phyloP scores from a whole-genome alignment of 2,797 vertebrate genomes.

The Danio albolineatus region DNA sequence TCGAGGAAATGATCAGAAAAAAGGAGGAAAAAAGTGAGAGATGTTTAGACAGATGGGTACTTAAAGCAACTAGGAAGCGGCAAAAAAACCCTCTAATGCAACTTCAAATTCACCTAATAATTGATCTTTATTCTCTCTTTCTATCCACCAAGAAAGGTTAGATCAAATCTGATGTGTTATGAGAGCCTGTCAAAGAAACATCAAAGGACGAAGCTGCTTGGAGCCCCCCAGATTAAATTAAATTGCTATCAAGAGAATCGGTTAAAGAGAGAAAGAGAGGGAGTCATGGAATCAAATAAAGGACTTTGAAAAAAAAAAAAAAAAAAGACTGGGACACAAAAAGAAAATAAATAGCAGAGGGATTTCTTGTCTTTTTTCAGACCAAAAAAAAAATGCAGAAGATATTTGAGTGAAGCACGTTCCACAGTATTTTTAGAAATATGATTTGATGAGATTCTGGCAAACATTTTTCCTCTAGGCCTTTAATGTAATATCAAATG shows the following conservation, averaged over 20 bases:
- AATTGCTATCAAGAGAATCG: conserved; percentile 76
- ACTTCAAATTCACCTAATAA: conserved; percentile 95
- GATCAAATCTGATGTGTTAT: conserved; percentile 80
- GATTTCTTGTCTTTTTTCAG: conserved; percentile 72
- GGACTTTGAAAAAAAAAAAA: conserved; percentile 81
- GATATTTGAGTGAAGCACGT: conserved; percentile 77
- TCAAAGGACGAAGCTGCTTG: conserved; percentile 76
- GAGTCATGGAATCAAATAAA: conserved; percentile 87
- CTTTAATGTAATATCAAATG: conserved; percentile 85
- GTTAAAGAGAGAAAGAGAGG: conserved; percentile 61
- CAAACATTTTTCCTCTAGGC: conserved; percentile 79
- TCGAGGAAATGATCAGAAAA: conserved; percentile 99
- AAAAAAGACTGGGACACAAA: conserved; percentile 86
- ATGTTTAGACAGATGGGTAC: conserved; percentile 99
- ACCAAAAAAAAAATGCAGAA: conserved; percentile 75
- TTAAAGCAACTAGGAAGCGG: conserved; percentile 95
- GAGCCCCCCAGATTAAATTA: conserved; percentile 79
- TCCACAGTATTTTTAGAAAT: conserved; percentile 81
- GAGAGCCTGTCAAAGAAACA: conserved; percentile 76
- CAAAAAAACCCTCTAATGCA: conserved; percentile 95
- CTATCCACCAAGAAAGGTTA: conserved; percentile 81
- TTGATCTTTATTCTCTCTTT: conserved; percentile 86
- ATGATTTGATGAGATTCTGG: conserved; percentile 81
- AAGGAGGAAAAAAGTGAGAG: conserved; percentile 90
- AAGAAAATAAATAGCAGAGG: conserved; percentile 88